These are phyloP conservation scores for Piliocolobus tephrosceles DNA, from an alignment of 2,113 vertebrate genomes.

Conservation along the genomic window DNA sequence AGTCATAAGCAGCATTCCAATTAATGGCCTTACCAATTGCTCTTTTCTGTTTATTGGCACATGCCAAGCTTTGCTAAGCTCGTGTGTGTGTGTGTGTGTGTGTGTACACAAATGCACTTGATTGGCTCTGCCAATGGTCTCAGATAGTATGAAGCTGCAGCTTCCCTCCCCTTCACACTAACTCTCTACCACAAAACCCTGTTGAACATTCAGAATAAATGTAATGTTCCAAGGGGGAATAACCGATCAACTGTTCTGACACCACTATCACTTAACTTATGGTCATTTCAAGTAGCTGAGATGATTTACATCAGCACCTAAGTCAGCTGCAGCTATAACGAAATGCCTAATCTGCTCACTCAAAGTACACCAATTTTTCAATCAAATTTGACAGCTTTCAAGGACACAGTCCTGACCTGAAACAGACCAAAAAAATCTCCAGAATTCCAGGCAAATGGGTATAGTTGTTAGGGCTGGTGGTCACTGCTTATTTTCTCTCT, in stretches of 20 bases:
- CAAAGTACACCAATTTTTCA: slow-evolving; percentile 50
- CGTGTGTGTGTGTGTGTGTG: background rate
- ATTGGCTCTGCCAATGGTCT: background rate
- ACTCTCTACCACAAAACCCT: slow-evolving; percentile 13
- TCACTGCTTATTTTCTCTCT: background rate
- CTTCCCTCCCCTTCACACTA: background rate
- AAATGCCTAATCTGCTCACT: slow-evolving; percentile 49
- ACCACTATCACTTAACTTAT: background rate
- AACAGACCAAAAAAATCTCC: background rate
- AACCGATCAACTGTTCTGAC: slow-evolving; percentile 22
- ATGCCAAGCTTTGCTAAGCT: background rate
- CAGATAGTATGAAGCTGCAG: background rate
- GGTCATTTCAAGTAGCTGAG: slow-evolving; percentile 23
- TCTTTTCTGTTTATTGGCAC: background rate
- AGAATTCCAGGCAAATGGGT: background rate
- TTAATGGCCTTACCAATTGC: background rate
- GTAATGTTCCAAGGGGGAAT: slow-evolving; percentile 50
- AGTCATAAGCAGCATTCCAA: background rate
- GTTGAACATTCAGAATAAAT: slow-evolving; percentile 41
- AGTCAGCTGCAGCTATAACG: slow-evolving; percentile 44
- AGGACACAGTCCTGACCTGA: background rate
- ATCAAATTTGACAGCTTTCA: slow-evolving; percentile 62
- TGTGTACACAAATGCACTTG: background rate
- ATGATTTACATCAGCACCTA: slow-evolving; percentile 48
- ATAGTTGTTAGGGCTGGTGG: background rate